Evolutionary conservation across 1,140 invertebrate species (phyloP).

Genomic region (Andrena cerasifolii): DNA sequence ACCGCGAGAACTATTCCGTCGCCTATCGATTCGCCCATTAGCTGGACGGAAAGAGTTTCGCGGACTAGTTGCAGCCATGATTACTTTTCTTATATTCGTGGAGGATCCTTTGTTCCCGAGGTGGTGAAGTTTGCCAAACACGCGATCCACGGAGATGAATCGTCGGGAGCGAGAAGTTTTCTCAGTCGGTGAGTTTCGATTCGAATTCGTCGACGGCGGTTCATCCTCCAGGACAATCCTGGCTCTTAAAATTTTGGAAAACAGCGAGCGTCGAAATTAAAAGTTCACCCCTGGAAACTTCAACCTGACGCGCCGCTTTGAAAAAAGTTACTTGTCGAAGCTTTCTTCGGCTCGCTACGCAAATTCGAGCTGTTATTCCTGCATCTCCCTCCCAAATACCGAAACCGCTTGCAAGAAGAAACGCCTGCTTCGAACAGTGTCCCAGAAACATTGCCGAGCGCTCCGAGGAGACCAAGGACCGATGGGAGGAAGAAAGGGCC

Average conservation of each 20-base stretch:
- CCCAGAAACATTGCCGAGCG: too few species aligned
- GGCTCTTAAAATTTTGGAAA: not conserved
- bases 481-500: not conserved
- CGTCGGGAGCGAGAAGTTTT: slow-evolving; percentile 22
- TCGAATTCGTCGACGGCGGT: not conserved
- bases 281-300: not conserved
- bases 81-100: slow-evolving; percentile 43
- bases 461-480: too few species aligned
- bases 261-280: not conserved
- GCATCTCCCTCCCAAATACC: too few species aligned
- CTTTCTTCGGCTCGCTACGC: not conserved
- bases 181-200: not conserved
- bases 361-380: too few species aligned
- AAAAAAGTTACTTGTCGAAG: too few species aligned
- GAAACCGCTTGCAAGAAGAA: slow-evolving; percentile 5
- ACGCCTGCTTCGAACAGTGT: too few species aligned
- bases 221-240: not conserved
- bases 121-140: slow-evolving; percentile 35
- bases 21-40: slow-evolving; percentile 2
- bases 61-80: slow-evolving; percentile 15
- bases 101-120: slow-evolving; percentile 48
- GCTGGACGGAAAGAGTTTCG: not conserved
- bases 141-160: slow-evolving; percentile 30
- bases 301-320: too few species aligned
- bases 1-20: not conserved